Conservation (phyloP, 2,113 vertebrate species). For the Megaceryle torquata region DNA sequence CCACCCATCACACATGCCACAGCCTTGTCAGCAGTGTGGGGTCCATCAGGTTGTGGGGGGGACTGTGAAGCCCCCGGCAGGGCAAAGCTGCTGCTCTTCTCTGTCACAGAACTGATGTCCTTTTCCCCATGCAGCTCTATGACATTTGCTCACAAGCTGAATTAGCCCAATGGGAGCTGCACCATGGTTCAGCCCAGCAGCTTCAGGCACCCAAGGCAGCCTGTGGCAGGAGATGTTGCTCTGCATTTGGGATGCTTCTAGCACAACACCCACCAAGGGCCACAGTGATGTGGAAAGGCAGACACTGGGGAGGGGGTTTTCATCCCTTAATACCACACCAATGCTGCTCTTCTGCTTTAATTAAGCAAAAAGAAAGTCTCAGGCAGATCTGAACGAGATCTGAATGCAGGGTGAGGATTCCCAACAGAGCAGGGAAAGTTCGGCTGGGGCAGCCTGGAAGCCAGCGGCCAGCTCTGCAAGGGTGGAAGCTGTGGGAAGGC, state of each 20-base stretch:
- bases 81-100: not conserved
- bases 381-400: not conserved
- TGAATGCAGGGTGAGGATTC: not conserved
- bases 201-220: not conserved
- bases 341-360: not conserved
- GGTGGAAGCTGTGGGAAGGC: not conserved
- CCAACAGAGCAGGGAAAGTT: not conserved
- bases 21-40: too few relatives aligned
- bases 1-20: too few relatives aligned
- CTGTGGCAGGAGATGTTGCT: not conserved
- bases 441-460: not conserved
- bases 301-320: too few relatives aligned
- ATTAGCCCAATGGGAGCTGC: not conserved
- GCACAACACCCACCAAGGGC: not conserved
- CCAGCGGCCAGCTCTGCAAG: accelerated
- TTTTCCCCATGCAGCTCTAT: too few relatives aligned
- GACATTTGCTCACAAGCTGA: not conserved
- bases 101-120: not conserved
- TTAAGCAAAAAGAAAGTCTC: not conserved
- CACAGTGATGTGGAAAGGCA: not conserved
- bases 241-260: not conserved
- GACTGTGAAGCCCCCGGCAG: not conserved
- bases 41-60: too few relatives aligned
- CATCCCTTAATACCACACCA: not conserved
- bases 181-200: not conserved